Conservation (phyloP, 1,140 invertebrate genomes). For the Procambarus clarkii region DNA sequence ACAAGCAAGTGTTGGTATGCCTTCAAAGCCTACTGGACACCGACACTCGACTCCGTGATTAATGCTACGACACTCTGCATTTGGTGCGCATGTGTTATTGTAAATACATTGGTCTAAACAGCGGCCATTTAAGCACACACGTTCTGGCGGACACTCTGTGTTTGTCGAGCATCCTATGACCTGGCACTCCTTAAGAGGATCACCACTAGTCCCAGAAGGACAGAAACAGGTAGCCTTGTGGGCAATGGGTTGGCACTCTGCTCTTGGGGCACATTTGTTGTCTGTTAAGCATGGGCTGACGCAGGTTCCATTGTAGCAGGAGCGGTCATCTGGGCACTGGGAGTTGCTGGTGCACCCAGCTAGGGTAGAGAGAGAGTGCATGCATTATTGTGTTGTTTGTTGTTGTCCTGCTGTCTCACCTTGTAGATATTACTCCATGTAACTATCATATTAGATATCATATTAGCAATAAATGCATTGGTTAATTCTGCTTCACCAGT, state of each 20-base stretch:
- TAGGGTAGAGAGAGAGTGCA: constrained; percentile 66
- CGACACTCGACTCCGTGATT: constrained; percentile 74
- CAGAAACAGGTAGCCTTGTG: constrained; percentile 74
- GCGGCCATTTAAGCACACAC: constrained; percentile 74
- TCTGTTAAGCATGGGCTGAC: constrained; percentile 87
- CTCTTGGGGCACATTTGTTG: constrained; percentile 87
- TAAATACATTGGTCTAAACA: constrained; percentile 73
- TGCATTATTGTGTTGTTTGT: not conserved
- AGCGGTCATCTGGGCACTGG: constrained; percentile 84
- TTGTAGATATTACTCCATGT: not conserved
- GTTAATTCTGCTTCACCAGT: not conserved
- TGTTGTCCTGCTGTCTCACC: not conserved
- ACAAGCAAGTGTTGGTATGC: constrained; percentile 74
- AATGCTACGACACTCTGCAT: constrained; percentile 74
- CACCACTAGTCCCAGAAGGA: constrained; percentile 73
- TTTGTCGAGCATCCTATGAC: constrained; percentile 73
- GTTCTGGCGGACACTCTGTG: constrained; percentile 73
- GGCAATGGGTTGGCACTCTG: constrained; percentile 83
- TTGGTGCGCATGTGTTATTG: constrained; percentile 74
- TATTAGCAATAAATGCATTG: not conserved
- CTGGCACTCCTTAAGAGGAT: constrained; percentile 73
- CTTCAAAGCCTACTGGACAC: constrained; percentile 74
- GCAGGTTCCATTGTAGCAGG: constrained; percentile 88
- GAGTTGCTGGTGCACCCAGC: constrained; percentile 87
- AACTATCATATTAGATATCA: not conserved